Percentiles rank a stretch among this genome's conserved stretches.
These are phyloP conservation scores for Hydropsyche tenuis DNA, from an alignment of 1,140 invertebrate species.

Conservation along the genomic window DNA sequence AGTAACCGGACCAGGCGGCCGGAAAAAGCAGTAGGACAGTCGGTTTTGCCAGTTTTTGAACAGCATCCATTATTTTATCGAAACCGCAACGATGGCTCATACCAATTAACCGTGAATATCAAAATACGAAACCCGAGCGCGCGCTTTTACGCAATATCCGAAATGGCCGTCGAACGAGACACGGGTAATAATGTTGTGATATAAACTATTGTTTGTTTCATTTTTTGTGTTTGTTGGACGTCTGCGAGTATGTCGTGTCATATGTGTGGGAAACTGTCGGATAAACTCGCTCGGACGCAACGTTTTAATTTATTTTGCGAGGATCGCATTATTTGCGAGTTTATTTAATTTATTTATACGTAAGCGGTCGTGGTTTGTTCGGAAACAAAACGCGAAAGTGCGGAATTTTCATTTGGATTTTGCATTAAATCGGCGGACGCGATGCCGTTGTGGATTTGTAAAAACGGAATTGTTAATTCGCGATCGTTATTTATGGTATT, in stretches of 20 bases:
- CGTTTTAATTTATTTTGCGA: conserved; percentile 14
- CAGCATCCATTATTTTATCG: conserved; percentile 48
- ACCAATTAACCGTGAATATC: conserved; percentile 37
- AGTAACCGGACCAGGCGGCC: neutral
- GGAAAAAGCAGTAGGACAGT: conserved; percentile 21
- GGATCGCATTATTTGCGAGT: conserved; percentile 40
- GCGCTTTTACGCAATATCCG: no score
- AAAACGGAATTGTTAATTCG: no score
- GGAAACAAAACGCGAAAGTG: neutral
- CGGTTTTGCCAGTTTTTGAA: conserved; percentile 45
- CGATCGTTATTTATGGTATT: no score
- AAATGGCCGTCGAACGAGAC: no score
- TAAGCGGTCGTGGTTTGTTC: conserved; percentile 40
- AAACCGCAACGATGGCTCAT: conserved; percentile 46
- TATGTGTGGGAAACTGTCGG: neutral
- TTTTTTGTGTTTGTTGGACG: no score
- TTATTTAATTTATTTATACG: conserved; percentile 46
- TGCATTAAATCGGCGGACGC: neutral
- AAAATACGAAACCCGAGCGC: conserved; percentile 3
- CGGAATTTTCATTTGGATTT: neutral
- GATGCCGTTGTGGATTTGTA: no score
- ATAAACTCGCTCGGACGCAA: neutral
- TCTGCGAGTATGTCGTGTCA: no score
- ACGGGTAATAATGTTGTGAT: no score
- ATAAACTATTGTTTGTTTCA: no score